Evolutionary conservation across 1,140 invertebrate genomes (phyloP).

Genomic region (Conopomorpha cramerella): DNA sequence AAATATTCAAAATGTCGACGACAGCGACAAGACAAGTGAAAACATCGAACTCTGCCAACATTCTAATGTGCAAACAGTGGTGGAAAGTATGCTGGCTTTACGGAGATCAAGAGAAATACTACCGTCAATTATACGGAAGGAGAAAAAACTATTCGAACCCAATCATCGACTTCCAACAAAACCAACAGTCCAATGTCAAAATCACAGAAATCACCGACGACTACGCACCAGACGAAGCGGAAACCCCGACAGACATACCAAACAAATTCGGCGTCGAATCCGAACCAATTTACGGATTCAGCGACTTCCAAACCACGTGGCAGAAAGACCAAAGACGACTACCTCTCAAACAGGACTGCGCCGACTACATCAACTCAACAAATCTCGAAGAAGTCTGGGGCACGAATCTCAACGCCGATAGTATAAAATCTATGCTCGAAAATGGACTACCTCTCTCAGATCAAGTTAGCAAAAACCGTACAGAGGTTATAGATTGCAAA

Average conservation of each 20-base stretch:
- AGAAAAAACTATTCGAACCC: constrained; percentile 55
- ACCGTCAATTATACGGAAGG: constrained; percentile 76
- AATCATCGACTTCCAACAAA: constrained; percentile 31
- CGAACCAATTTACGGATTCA: constrained; percentile 40
- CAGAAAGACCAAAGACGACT: constrained; percentile 52
- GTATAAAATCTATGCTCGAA: constrained; percentile 33
- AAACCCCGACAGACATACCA: constrained; percentile 34
- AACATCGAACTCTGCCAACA: constrained; percentile 65
- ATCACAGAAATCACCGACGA: constrained; percentile 56
- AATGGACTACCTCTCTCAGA: constrained; percentile 30
- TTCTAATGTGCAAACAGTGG: constrained; percentile 84
- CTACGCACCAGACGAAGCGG: constrained; percentile 18
- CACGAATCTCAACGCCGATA: constrained; percentile 27
- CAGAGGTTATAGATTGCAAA: constrained; percentile 31
- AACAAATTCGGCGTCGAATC: constrained; percentile 30
- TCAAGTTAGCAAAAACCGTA: constrained; percentile 9
- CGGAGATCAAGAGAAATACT: constrained; percentile 82
- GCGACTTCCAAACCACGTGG: constrained; percentile 24
- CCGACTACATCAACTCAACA: constrained; percentile 20
- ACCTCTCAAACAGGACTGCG: constrained; percentile 39
- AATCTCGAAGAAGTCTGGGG: constrained; percentile 34
- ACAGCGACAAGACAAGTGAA: constrained; percentile 55
- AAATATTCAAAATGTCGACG: constrained; percentile 40
- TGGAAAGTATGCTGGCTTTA: constrained; percentile 88
- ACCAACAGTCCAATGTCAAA: constrained; percentile 41